Conservation (phyloP, 2,888 invertebrate genomes). For the Conchocele bisecta region DNA sequence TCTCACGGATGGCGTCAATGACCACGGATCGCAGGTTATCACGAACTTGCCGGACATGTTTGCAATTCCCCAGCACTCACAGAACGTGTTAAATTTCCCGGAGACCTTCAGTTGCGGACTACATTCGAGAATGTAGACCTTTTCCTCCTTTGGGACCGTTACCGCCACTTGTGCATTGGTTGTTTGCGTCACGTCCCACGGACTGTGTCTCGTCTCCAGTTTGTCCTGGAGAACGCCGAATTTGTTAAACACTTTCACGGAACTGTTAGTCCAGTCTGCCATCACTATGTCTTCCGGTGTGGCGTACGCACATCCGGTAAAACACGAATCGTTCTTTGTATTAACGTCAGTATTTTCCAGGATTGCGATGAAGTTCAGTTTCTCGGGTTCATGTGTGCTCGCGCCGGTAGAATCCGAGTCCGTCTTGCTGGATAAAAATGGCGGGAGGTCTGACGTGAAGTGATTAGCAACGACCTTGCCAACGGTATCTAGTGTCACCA, state of each 20-base stretch:
- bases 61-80: constrained; percentile 54
- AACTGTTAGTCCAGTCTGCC: constrained; percentile 47
- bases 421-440: constrained; percentile 28
- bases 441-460: constrained; percentile 31
- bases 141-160: constrained; percentile 43
- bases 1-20: constrained; percentile 36
- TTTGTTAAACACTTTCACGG: constrained; percentile 43
- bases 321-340: constrained; percentile 19
- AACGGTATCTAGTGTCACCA: constrained; percentile 1
- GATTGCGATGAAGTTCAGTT: neutral
- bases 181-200: constrained; percentile 45
- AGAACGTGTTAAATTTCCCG: constrained; percentile 24
- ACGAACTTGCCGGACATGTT: constrained; percentile 39
- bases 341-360: constrained; percentile 1
- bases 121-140: constrained; percentile 48
- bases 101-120: constrained; percentile 39
- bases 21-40: constrained; percentile 53
- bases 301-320: constrained; percentile 52
- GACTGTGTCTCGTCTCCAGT: constrained; percentile 36
- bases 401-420: neutral
- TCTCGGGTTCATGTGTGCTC: neutral
- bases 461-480: constrained; percentile 3
- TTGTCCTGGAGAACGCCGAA: constrained; percentile 40
- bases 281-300: constrained; percentile 37
- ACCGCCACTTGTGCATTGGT: constrained; percentile 39